phyloP scores from a whole-genome alignment of 2,797 vertebrate species.

The Triplophysa bombifrons region DNA sequence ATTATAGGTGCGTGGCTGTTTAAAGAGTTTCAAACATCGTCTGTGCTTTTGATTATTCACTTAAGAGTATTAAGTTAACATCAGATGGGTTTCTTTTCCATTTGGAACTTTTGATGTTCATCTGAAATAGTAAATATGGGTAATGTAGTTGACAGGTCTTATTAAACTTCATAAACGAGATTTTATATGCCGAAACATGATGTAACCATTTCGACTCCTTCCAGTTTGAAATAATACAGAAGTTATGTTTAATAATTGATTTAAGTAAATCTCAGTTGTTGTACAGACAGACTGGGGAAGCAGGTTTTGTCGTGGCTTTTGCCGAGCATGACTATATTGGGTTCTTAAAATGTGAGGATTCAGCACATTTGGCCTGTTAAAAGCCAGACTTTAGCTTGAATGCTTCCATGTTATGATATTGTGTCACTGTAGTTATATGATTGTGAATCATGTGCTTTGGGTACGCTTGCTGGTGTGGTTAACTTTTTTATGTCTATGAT shows the following conservation, averaged over 20 bases:
- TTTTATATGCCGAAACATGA: neutral
- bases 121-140: neutral
- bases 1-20: neutral
- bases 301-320: slow-evolving; percentile 17
- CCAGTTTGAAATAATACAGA: neutral
- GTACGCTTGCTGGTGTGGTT: neutral
- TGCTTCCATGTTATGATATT: neutral
- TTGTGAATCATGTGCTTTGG: slow-evolving; percentile 17
- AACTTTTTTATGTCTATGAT: neutral
- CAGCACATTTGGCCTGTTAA: neutral
- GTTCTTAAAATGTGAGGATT: slow-evolving; percentile 16
- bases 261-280: neutral
- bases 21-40: neutral
- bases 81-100: neutral
- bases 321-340: neutral
- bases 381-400: neutral
- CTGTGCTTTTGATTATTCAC: neutral
- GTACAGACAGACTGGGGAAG: neutral
- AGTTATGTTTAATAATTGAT: neutral
- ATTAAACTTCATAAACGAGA: too few species aligned
- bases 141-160: neutral
- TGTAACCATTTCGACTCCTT: neutral
- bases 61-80: neutral
- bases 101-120: neutral
- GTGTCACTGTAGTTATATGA: neutral